A percentile compares a stretch with the other conserved stretches of the same genome.
phyloP scores from a whole-genome alignment of 2,888 invertebrate species.

The Scaptomyza parva region DNA sequence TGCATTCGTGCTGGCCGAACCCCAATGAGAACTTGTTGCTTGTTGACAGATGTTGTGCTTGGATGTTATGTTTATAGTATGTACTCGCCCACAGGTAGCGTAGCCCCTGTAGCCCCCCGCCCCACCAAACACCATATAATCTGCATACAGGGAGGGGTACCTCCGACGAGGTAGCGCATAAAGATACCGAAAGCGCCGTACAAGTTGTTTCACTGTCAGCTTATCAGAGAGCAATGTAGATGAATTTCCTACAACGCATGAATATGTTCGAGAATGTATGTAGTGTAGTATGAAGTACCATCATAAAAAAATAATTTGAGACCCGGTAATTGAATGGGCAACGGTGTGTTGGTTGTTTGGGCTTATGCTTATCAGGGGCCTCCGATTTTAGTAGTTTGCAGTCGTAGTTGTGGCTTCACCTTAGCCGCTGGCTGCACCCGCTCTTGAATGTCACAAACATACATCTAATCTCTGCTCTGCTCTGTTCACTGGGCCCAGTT shows the following conservation, averaged over 20 bases:
- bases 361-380: constrained; percentile 26
- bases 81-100: constrained; percentile 5
- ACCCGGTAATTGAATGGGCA: constrained; percentile 25
- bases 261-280: not conserved
- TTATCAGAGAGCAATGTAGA: constrained; percentile 29
- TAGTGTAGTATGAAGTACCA: constrained; percentile 1
- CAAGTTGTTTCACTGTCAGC: constrained; percentile 18
- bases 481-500: no score
- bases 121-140: not conserved
- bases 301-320: constrained; percentile 40
- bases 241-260: not conserved
- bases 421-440: constrained; percentile 50
- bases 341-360: not conserved
- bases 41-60: not conserved
- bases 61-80: not conserved
- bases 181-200: constrained; percentile 21
- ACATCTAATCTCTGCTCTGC: constrained; percentile 40
- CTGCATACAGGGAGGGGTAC: no score
- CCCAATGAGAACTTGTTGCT: not conserved
- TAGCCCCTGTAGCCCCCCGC: not conserved
- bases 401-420: constrained; percentile 20
- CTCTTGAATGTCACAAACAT: constrained; percentile 29
- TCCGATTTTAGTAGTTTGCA: constrained; percentile 18
- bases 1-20: constrained; percentile 5
- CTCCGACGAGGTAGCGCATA: constrained; percentile 19